phyloP scores from a whole-genome alignment of 1,140 invertebrate species.

The Acromyrmex charruanus region DNA sequence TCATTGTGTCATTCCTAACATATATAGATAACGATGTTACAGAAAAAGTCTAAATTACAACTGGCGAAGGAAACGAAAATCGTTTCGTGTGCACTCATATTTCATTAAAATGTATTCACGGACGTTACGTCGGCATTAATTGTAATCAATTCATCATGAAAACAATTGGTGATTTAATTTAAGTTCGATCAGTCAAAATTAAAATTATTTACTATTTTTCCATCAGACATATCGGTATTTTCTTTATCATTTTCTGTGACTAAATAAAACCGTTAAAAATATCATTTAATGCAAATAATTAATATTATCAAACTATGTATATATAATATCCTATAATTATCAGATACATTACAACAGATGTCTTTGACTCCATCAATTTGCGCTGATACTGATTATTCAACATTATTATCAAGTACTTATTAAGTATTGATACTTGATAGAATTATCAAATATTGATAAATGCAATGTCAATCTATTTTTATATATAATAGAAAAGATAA shows the following conservation, averaged over 20 bases:
- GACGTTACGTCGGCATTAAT: slow-evolving; percentile 15
- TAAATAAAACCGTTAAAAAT: not conserved
- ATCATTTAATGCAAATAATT: not conserved
- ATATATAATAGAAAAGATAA: not conserved
- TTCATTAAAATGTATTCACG: slow-evolving; percentile 41
- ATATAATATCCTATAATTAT: not conserved
- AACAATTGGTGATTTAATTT: not conserved
- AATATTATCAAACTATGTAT: not conserved
- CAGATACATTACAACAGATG: too few species aligned
- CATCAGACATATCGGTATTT: not conserved
- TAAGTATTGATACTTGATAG: not conserved
- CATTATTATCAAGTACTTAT: not conserved
- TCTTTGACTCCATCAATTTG: not conserved
- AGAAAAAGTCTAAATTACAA: slow-evolving; percentile 17
- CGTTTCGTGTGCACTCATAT: slow-evolving; percentile 21
- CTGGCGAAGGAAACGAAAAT: slow-evolving; percentile 1
- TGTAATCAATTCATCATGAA: not conserved
- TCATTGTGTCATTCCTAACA: not conserved
- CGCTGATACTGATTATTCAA: not conserved
- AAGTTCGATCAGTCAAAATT: not conserved
- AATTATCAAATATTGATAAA: not conserved
- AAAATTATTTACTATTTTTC: not conserved
- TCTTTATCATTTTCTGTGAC: not conserved
- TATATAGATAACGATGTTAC: not conserved
- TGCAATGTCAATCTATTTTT: not conserved